These are phyloP conservation scores for Pteruthius melanotis DNA, from an alignment of 2,113 vertebrate species.

Conservation along the genomic window DNA sequence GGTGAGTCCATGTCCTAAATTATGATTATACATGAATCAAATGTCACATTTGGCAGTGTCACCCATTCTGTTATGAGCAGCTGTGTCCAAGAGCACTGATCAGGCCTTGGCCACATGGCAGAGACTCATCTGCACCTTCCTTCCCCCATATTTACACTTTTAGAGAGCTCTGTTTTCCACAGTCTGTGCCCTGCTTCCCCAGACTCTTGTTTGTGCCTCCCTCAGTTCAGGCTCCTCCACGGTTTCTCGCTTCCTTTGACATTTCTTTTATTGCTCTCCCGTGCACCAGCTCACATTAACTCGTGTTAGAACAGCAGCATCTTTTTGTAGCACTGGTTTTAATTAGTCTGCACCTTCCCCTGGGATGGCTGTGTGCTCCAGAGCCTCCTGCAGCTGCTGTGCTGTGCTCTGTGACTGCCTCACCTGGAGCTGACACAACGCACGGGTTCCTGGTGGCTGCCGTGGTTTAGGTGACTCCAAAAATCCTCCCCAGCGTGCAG, in stretches of 20 bases:
- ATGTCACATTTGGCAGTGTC: not conserved
- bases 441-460: not conserved
- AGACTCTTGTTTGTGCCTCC: not conserved
- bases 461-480: not conserved
- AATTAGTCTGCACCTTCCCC: constrained; percentile 38
- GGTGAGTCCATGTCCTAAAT: not conserved
- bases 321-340: constrained; percentile 24
- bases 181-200: not conserved
- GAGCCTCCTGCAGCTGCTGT: constrained; percentile 13
- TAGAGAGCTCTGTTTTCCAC: not conserved
- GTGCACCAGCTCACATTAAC: not conserved
- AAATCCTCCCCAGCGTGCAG: not conserved
- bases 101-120: not conserved
- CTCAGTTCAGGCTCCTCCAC: not conserved
- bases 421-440: not conserved
- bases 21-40: accelerated
- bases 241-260: not conserved
- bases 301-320: constrained; percentile 24
- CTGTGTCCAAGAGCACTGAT: not conserved
- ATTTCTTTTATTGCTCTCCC: constrained; percentile 28
- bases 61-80: not conserved
- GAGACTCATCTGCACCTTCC: not conserved
- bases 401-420: not conserved
- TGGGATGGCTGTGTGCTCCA: not conserved
- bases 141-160: not conserved